Evolutionary conservation across 2,797 vertebrate genomes (phyloP).

Genomic region (Gambusia yucatana): DNA sequence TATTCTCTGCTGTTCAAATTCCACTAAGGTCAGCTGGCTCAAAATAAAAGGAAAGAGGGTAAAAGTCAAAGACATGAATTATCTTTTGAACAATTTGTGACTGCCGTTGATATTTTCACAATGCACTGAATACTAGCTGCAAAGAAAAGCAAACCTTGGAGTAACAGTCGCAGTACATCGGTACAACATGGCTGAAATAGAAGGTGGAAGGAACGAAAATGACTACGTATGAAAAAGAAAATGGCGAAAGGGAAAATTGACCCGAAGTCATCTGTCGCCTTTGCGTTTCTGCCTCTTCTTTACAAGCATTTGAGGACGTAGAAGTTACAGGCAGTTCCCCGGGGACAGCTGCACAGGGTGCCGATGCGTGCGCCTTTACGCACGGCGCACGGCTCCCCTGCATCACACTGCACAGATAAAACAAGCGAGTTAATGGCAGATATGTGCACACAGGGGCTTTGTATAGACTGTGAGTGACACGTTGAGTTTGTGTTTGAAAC

Average conservation of each 20-base stretch:
- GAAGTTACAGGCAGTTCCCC: constrained; percentile 83
- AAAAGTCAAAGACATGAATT: neutral
- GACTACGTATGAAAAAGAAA: neutral
- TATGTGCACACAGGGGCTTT: no score
- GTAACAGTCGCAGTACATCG: neutral
- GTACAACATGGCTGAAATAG: neutral
- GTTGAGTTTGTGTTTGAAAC: neutral
- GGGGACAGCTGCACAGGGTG: constrained; percentile 83
- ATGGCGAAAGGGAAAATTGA: neutral
- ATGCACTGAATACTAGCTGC: neutral
- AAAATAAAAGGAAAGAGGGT: neutral
- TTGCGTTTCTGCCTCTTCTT: constrained; percentile 4
- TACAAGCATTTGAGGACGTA: constrained; percentile 82
- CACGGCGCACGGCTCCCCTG: constrained; percentile 81
- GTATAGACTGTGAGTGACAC: neutral
- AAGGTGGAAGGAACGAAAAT: neutral
- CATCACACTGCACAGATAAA: constrained; percentile 75
- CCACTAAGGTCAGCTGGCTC: neutral
- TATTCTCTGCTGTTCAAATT: neutral
- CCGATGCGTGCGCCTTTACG: constrained; percentile 84
- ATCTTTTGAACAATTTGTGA: neutral
- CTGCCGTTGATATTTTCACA: neutral
- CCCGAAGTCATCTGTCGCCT: neutral
- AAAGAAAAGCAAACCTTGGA: neutral
- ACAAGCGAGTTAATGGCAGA: neutral